Base-by-base conservation (phyloP, 1,140 invertebrate species). In the Tribolium madens region DNA sequence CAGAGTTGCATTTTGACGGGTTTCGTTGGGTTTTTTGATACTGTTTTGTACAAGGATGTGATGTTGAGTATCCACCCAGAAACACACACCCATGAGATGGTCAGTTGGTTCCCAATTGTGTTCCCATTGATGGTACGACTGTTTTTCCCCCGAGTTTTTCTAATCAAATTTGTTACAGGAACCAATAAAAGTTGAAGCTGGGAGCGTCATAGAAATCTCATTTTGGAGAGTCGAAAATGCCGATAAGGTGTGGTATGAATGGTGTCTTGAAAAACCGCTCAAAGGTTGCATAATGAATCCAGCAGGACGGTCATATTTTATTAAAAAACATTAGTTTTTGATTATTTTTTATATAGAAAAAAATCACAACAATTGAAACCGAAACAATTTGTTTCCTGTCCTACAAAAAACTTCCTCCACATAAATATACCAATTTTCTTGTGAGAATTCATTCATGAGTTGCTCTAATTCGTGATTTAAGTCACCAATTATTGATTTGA, bases 61-160 rank as follows among this genome's bases (percentile, higher is more conserved):
- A 92, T 87, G 36, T 87, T 99, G 6, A 98, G 97, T 84, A 99
- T 97, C 83, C 90, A 94, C 79, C 97, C 97, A 2, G 87, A 90
- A 12, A 96, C 94, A 3, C 94, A 97, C 84, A 96, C 96, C 33
- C 88, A 89, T 2, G 94, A 94, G 83, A 97, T 99, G 95, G 95
- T 97, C 80, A 97, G 96, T 79, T 99, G 98, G 98, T 99, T 99
- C 85, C 97, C 97, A 9, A 95, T 98, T 69, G 95, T 94, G 78
- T 98, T 98, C 85, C 97, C 97, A 18, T 90, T 98, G 13, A 90
- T 90, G 86, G 94, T 95, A 89, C 85, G 85, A 31, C 17, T 26
- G 26, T 12, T 75, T 6, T 72, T 57, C 14, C 47, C 73, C 70
- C 18, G 52, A 53, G 0, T 14, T 77, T 48, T 70, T 69, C 31